A percentile compares a stretch with the other conserved stretches of the same genome.
These are phyloP conservation scores for Andrena dorsata DNA, from an alignment of 2,888 invertebrate species.

Conservation along the genomic window DNA sequence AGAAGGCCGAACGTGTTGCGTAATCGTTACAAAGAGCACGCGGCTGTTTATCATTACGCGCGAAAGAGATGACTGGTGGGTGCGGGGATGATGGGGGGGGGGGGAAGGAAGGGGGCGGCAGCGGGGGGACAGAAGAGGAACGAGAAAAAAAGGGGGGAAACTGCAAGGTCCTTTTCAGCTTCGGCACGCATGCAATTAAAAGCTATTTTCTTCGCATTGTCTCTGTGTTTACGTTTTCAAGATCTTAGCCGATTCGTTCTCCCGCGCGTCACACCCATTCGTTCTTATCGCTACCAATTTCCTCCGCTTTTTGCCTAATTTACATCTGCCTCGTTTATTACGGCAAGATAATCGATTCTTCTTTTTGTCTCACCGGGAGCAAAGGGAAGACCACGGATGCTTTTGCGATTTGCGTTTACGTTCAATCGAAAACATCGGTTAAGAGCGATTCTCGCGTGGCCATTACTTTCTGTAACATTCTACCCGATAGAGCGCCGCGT, in stretches of 20 bases:
- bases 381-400: not conserved
- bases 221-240: constrained; percentile 28
- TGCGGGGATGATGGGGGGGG: constrained; percentile 17
- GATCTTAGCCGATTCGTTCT: constrained; percentile 2
- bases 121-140: constrained; percentile 14
- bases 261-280: not conserved
- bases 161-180: constrained; percentile 68
- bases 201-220: constrained; percentile 35
- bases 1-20: constrained; percentile 77
- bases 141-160: constrained; percentile 28
- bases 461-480: not conserved
- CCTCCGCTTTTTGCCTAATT: constrained; percentile 11
- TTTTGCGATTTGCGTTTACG: not conserved
- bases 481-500: not conserved
- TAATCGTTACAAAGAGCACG: constrained; percentile 74
- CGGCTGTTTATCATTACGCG: constrained; percentile 74
- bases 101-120: constrained; percentile 17
- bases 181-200: constrained; percentile 66
- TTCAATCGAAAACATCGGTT: not conserved
- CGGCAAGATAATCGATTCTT: not conserved
- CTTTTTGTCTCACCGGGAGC: not conserved
- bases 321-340: not conserved
- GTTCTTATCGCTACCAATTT: constrained; percentile 14
- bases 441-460: not conserved
- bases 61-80: constrained; percentile 58